Evolutionary conservation across 1,140 invertebrate species (phyloP), one percentile per base, ranked within the genome.

Genomic region (Drosophila ambigua): DNA sequence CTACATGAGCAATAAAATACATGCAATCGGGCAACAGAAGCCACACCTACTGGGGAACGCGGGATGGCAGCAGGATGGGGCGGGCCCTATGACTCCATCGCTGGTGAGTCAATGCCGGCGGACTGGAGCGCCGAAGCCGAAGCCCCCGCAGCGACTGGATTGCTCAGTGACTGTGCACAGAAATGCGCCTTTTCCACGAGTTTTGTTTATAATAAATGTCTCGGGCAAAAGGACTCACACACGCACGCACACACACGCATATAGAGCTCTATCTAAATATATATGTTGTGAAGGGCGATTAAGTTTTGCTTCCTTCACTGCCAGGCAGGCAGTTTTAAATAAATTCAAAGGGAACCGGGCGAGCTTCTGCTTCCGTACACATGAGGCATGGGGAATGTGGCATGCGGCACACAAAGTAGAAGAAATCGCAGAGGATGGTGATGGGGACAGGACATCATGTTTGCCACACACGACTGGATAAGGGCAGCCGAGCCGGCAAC

Each of bases 1-100:
- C 79, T 63, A 87, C 71, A 84, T 79, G 60, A 72, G 66, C 80
- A 84, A 83, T 83, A 79, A 83, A 83, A 83, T 83, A 78, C 67
- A 67, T 82, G 54, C 69, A 59, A 67, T 45, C 49, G 72, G 52
- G 52, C 73, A 62, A 45, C 51, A 50, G 44, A 57, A 68, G 72
- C 51, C 72, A 66, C 72, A 75, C 74, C 74, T 77, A 69, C 31
- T 43, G 59, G 41, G 35, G 20, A 20, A 50, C 41, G 20, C 51
- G 46, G 24, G 5, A 41, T 11, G 24, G 31, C 41, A 69, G 23
- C 50, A 48, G 59, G 23, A 61, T 39, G 76, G 73, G 41, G 72
- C 64, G 20, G 20, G 20, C 64, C 74, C 80, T 79, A 77, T 79
- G 80, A 77, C 79, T 81, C 79, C 79, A 81, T 62, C 44, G 61